Percentiles rank a stretch among this genome's conserved stretches.
Conservation (phyloP, 2,888 invertebrate species). For the Emmelina monodactyla region DNA sequence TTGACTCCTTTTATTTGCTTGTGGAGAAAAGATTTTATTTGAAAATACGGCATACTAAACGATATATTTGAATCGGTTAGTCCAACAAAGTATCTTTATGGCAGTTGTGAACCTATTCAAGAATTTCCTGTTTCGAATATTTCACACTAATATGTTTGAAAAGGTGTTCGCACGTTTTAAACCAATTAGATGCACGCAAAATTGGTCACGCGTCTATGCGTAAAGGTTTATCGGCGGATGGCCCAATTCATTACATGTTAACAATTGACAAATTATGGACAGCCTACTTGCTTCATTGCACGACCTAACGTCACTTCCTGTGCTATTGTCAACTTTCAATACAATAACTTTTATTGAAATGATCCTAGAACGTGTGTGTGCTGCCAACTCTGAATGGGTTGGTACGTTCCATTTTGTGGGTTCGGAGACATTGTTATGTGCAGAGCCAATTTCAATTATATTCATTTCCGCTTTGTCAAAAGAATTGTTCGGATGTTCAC, state of each 20-base stretch:
- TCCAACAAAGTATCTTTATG: no score
- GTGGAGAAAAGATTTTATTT: no score
- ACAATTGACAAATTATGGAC: constrained; percentile 66
- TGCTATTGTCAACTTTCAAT: constrained; percentile 58
- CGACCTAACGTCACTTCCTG: constrained; percentile 58
- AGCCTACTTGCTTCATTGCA: constrained; percentile 60
- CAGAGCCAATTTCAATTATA: constrained; percentile 44
- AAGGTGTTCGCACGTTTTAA: constrained; percentile 18
- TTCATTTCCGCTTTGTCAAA: constrained; percentile 50
- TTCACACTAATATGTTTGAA: no score
- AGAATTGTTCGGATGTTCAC: constrained; percentile 37
- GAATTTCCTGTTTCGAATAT: no score
- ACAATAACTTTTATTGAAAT: constrained; percentile 65
- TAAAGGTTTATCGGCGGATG: constrained; percentile 16
- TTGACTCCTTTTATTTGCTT: no score
- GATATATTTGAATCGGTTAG: no score
- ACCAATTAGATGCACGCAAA: constrained; percentile 39
- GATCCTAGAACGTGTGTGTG: constrained; percentile 46
- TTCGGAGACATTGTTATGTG: constrained; percentile 46
- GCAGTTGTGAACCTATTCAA: no score
- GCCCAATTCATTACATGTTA: constrained; percentile 44
- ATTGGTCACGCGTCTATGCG: background rate
- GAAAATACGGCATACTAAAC: no score
- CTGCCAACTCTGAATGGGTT: constrained; percentile 40
- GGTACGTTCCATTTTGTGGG: constrained; percentile 46